Base-by-base conservation (phyloP, 2,888 invertebrate genomes). In the Ethmia dodecea region DNA sequence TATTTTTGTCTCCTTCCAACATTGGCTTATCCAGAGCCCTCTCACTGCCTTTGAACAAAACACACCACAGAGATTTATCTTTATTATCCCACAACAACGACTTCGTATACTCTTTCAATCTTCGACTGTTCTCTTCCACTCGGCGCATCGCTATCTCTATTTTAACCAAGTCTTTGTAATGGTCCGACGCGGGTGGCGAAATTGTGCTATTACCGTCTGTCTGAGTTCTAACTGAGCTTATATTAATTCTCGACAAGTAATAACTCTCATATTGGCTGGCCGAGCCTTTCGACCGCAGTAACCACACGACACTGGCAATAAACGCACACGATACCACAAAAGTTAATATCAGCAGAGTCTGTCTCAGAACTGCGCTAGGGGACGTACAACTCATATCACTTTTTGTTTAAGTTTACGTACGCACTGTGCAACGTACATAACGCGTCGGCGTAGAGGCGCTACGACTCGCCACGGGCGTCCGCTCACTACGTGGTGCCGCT, bases 231-330 rank as follows among this genome's bases (percentile, higher is more conserved):
- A 61, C 65, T 37, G 65, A 55, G 67, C 75, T 86, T 76, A 84
- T 80, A 83, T 86, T 86, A 81, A 86, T 83, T 76, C 84, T 77
- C 78, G 86, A 83, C 75, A 86, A 75, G 79, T 86, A 84, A 74
- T 84, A 86, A 74, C 80, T 86, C 61, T 86, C 86, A 81, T 84
- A 81, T 69, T 83, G 78, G 59, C 71, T 61, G 42, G 69, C 54
- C 32, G 69, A 69, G 55, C 68, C 64, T 52, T 67, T 74, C 41
- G 75, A 76, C 56, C 73, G 72, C 52, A 84, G 54, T 52, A 86
- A 57, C 86, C 86, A 86, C 69, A 83, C 79, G 42, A 86, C 69
- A 75, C 86, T 86, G 41, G 74, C 81, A 32, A 86, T 55, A 47
- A 86, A 86, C 40, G 79, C 72, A 54, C 79, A 83, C 63, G 84